Evolutionary conservation across 2,113 vertebrate species (phyloP), one percentile per base, ranked within the genome.

Genomic region (Odobenus rosmarus): DNA sequence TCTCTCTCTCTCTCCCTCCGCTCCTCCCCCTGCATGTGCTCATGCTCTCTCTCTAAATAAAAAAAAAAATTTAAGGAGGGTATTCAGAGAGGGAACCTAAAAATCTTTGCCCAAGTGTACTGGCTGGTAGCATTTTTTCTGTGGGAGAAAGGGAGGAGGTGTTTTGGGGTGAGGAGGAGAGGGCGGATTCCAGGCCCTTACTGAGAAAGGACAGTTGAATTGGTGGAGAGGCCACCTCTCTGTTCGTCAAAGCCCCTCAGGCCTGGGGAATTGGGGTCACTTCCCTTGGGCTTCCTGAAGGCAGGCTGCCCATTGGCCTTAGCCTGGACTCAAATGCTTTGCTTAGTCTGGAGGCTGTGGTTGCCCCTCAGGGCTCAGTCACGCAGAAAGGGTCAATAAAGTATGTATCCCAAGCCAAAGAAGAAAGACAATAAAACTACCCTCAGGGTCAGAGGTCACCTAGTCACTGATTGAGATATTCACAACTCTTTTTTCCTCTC

Each of bases 401-500:
- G 98, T 98, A 98, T 98, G 98, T 98, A 98, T 98, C 98, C 98
- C 98, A 96, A 98, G 98, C 98, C 98, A 99, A 98, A 98, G 97
- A 83, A 97, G 95, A 88, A 97, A 98, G 97, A 99, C 99, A 99
- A 99, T 99, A 97, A 98, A 99, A 98, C 99, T 98, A 99, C 98
- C 98, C 98, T 98, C 97, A 55, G 72, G 99, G 99, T 98, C 99
- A 99, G 97, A 99, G 99, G 99, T 99, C 98, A 97, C 93, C 98
- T 98, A 96, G 97, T 98, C 98, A 95, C 98, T 99, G 99, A 99
- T 99, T 99, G 99, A 99, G 99, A 99, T 99, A 99, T 99, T 99
- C 97, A 96, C 98, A 97, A 96, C 97, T 98, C 98, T 93, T 97
- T 97, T 97, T 96, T 87, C 92, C 93, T 96, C 71, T 89, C 69